A percentile compares a stretch with the other conserved stretches of the same genome.
Conservation (phyloP, 2,888 invertebrate genomes). For the Agrilus mali region DNA sequence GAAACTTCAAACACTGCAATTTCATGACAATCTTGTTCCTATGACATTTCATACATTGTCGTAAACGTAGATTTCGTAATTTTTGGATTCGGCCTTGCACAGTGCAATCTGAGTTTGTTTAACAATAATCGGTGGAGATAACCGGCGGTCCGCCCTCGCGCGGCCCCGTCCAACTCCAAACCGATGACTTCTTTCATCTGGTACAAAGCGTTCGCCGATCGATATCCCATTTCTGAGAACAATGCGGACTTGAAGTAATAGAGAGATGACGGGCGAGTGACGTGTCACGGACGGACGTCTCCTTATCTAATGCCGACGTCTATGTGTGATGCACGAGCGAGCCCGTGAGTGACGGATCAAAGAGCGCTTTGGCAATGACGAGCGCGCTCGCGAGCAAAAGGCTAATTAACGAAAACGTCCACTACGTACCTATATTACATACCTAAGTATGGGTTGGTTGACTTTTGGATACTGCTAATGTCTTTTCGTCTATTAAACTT, state of each 20-base stretch:
- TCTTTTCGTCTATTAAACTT: not conserved
- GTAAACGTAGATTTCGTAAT: no score
- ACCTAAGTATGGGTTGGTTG: not conserved
- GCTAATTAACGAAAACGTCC: slow-evolving; percentile 19
- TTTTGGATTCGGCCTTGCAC: no score
- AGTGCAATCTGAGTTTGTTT: no score
- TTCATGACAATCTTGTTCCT: no score
- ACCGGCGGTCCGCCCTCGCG: no score
- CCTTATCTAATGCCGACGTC: slow-evolving; percentile 14
- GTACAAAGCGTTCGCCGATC: slow-evolving; percentile 7
- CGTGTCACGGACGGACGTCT: slow-evolving; percentile 17
- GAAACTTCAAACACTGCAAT: no score
- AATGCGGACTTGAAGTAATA: slow-evolving; percentile 27
- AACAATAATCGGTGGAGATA: no score
- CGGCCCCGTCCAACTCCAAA: no score
- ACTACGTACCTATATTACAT: no score
- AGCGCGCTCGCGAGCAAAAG: slow-evolving; percentile 22
- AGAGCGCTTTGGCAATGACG: slow-evolving; percentile 19
- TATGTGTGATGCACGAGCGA: slow-evolving; percentile 27
- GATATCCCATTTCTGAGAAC: slow-evolving; percentile 22
- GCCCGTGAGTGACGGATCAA: slow-evolving; percentile 27
- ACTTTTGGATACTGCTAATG: slow-evolving; percentile 22
- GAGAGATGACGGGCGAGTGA: slow-evolving; percentile 22
- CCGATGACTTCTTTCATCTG: no score
- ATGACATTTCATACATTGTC: no score